phyloP scores from a whole-genome alignment of 1,140 invertebrate genomes.

The Ylistrum balloti region DNA sequence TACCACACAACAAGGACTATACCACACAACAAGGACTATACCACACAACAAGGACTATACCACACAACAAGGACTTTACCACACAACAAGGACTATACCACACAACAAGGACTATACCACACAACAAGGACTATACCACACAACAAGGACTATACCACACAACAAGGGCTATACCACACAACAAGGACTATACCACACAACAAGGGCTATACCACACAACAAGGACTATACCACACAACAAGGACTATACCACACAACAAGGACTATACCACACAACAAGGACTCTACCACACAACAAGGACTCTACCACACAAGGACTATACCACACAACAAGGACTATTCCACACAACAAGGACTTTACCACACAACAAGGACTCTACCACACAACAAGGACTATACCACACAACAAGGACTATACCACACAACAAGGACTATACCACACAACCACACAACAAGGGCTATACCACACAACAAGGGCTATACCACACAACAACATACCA shows the following conservation, averaged over 20 bases:
- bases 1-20: background rate
- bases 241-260: background rate
- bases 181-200: background rate
- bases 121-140: background rate
- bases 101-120: too few relatives aligned
- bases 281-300: background rate
- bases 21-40: background rate
- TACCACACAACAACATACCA: background rate
- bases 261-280: background rate
- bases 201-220: background rate
- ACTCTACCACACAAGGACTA: too few relatives aligned
- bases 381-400: too few relatives aligned
- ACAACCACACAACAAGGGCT: background rate
- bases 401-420: background rate
- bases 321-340: too few relatives aligned
- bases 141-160: background rate
- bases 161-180: too few relatives aligned
- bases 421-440: background rate
- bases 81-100: background rate
- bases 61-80: background rate
- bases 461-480: background rate
- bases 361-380: background rate
- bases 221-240: too few relatives aligned
- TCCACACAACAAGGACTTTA: background rate
- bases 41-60: too few relatives aligned